Conservation (phyloP, 2,113 vertebrate species). For the Corythoichthys intestinalis region DNA sequence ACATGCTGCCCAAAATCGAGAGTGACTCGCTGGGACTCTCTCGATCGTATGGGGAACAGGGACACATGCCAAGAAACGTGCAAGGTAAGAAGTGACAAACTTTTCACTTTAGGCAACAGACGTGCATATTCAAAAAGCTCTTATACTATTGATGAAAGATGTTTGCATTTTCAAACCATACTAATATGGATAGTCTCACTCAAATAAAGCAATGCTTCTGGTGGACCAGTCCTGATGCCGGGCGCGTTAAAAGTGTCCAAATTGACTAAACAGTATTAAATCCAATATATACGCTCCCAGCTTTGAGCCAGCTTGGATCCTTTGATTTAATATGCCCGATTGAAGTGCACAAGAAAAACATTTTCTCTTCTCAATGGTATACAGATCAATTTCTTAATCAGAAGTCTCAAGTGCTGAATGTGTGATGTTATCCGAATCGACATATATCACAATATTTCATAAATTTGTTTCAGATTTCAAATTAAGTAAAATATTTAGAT, state of each 20-base stretch:
- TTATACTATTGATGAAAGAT: not conserved
- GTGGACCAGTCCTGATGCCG: not conserved
- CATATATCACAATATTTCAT: not conserved
- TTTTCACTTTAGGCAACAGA: not conserved
- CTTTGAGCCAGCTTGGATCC: not conserved
- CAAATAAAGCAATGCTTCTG: not conserved
- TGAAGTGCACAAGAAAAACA: not conserved
- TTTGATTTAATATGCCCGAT: not conserved
- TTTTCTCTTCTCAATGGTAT: not conserved
- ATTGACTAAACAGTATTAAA: not conserved
- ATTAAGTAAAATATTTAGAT: not conserved
- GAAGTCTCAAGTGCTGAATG: not conserved
- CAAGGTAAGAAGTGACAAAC: slow-evolving; percentile 82
- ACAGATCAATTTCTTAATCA: not conserved
- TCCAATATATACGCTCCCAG: not conserved
- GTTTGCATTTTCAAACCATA: not conserved
- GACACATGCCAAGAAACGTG: slow-evolving; percentile 93
- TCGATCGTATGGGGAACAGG: slow-evolving; percentile 94
- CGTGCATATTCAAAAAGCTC: not conserved
- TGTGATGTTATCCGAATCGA: not conserved
- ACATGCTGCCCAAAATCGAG: slow-evolving; percentile 98
- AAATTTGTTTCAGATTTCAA: not conserved
- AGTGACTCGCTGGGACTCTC: slow-evolving; percentile 89
- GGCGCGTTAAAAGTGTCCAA: not conserved
- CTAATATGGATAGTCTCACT: not conserved